Percentiles rank a stretch among this genome's conserved stretches.
These are phyloP conservation scores for Heliconius himera DNA, from an alignment of 1,140 invertebrate genomes.

Conservation along the genomic window DNA sequence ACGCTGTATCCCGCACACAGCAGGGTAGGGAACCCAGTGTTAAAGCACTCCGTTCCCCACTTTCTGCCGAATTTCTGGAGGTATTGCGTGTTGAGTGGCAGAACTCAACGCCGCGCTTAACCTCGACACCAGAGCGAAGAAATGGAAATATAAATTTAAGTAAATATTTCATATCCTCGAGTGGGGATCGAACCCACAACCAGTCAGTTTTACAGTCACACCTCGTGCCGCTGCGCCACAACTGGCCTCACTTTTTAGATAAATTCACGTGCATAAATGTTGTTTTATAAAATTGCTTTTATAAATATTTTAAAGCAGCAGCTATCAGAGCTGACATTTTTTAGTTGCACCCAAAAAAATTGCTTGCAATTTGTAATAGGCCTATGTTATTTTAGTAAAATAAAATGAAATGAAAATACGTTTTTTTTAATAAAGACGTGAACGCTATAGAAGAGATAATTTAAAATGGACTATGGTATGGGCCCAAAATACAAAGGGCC, in stretches of 20 bases:
- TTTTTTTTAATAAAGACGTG: conserved; percentile 10
- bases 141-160: too few relatives aligned
- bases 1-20: too few relatives aligned
- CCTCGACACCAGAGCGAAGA: too few relatives aligned
- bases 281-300: background rate
- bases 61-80: too few relatives aligned
- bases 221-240: too few relatives aligned
- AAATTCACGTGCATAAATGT: background rate
- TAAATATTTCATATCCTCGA: too few relatives aligned
- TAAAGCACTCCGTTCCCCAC: too few relatives aligned
- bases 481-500: conserved; percentile 33
- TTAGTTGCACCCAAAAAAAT: background rate
- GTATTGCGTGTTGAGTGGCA: too few relatives aligned
- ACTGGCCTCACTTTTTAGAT: background rate
- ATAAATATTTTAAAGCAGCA: conserved; percentile 11
- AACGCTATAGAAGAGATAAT: conserved; percentile 21
- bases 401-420: background rate
- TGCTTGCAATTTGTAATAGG: conserved; percentile 3
- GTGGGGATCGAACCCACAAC: too few relatives aligned
- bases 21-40: too few relatives aligned
- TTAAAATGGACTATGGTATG: conserved; percentile 24
- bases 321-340: conserved; percentile 1
- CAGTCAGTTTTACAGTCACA: too few relatives aligned
- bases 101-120: too few relatives aligned
- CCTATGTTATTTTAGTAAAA: background rate